Evolutionary conservation across 2,888 invertebrate genomes (phyloP), one percentile per base, ranked within the genome.

Genomic region (Drosophila kanekoi): DNA sequence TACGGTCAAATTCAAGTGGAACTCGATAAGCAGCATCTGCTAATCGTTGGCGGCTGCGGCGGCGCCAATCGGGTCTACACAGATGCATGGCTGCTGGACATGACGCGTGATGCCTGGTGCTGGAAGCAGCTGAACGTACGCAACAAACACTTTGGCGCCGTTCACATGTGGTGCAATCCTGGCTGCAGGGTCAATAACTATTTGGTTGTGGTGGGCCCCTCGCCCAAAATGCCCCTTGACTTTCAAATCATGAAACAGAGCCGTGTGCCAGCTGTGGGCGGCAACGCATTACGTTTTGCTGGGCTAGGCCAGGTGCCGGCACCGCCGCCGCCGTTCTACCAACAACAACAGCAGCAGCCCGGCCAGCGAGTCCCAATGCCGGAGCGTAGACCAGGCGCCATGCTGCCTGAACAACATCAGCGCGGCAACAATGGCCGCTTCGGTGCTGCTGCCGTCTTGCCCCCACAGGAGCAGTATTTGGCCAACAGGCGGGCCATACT

Each of bases 1-100:
- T 98, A 98, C 93, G 98, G 98, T 8, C 98, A 98, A 90, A 97
- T 98, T n/a, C 97, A 98, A 91, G 95, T 98, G 60, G 93, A 94
- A 54, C 91, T 98, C 65, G 96, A 97, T 91, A 95, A 95, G 56
- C 93, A 95, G 47, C 95, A 97, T 92, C 92, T 97, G 70, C 93
- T 98, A 87, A 94, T 98, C 32, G 93, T 97, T 79, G 97, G 97
- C 41, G 98, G 98, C 44, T 97, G 97, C 84, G 97, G 97, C 67
- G 97, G 97, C 1, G 95, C 97, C 43, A 96, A 96, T 80, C 95
- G 96, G 92, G 95, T 97, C 20, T 97, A 96, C 91, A 96, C 95
- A 86, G 99, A 99, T 92, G 96, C 97, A 66, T 99, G 98, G 98
- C 93, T 98, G 61, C 93, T 99, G 64, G 96, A 94, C 56, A 96